phyloP scores from a whole-genome alignment of 1,140 invertebrate genomes.

The Parasteatoda tepidariorum region DNA sequence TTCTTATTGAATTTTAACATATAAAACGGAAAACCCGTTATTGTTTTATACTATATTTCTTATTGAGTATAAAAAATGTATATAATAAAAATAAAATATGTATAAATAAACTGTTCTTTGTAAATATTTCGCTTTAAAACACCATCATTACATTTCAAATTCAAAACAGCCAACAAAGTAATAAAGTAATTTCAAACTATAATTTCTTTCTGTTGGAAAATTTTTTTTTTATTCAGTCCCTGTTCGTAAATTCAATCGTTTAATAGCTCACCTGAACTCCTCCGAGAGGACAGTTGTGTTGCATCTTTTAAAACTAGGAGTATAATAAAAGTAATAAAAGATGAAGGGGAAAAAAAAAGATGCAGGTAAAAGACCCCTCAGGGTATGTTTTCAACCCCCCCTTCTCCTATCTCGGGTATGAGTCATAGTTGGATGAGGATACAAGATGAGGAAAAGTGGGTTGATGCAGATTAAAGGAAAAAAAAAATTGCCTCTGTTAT shows the following conservation, averaged over 20 bases:
- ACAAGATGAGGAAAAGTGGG: constrained; percentile 24
- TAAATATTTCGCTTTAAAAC: background rate
- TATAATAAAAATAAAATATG: background rate
- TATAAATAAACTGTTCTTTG: background rate
- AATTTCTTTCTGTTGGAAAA: background rate
- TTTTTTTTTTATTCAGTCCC: background rate
- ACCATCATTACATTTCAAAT: background rate
- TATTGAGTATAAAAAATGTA: background rate
- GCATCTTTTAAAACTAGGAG: background rate
- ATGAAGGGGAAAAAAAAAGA: background rate
- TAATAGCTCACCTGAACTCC: constrained; percentile 50
- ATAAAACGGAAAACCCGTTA: no score
- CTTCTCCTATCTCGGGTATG: background rate
- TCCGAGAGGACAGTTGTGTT: background rate
- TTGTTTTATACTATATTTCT: background rate
- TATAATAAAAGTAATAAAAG: constrained; percentile 32
- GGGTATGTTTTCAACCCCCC: constrained; percentile 10
- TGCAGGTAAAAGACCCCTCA: constrained; percentile 44
- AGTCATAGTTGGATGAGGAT: background rate
- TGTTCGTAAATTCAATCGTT: background rate
- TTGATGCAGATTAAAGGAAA: background rate
- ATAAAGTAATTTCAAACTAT: background rate
- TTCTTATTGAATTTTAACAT: no score
- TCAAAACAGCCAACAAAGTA: background rate
- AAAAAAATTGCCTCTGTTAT: no score